Evolutionary conservation across 2,888 invertebrate genomes (phyloP).

Genomic region (Barypeithes pellucidus): DNA sequence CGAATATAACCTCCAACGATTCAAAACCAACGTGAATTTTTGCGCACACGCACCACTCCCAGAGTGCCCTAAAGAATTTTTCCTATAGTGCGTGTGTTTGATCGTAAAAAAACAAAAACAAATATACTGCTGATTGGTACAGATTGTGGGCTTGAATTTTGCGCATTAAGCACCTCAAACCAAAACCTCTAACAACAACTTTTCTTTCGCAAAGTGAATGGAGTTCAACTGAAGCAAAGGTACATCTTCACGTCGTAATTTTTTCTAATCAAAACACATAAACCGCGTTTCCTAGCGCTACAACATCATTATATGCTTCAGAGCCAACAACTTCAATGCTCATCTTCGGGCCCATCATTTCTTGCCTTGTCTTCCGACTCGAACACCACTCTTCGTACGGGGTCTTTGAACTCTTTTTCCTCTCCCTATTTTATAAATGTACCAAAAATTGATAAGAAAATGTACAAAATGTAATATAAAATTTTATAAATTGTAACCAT

Average conservation of each 20-base stretch:
- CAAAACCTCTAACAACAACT: background rate
- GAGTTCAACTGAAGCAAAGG: slow-evolving; percentile 12
- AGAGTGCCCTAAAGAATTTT: too few relatives aligned
- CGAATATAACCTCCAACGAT: too few relatives aligned
- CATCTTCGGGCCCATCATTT: slow-evolving; percentile 39
- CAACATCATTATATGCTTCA: slow-evolving; percentile 41
- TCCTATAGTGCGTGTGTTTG: too few relatives aligned
- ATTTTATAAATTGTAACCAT: too few relatives aligned
- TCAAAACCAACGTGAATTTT: too few relatives aligned
- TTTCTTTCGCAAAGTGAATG: background rate
- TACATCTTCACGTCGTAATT: slow-evolving; percentile 25
- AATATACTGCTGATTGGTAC: too few relatives aligned
- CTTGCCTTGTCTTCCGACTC: slow-evolving; percentile 41
- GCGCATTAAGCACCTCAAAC: too few relatives aligned
- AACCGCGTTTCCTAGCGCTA: slow-evolving; percentile 39
- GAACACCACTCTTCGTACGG: slow-evolving; percentile 32
- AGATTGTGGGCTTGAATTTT: too few relatives aligned
- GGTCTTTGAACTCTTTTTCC: slow-evolving; percentile 35
- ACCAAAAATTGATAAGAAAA: too few relatives aligned
- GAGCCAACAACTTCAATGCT: slow-evolving; percentile 43
- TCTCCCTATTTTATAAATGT: background rate
- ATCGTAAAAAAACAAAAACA: too few relatives aligned
- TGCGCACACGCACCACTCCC: too few relatives aligned
- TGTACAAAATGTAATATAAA: too few relatives aligned
- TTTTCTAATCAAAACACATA: slow-evolving; percentile 43